Evolutionary conservation across 2,888 invertebrate genomes (phyloP), one percentile per base, ranked within the genome.

Genomic region (Macrophya annulata): DNA sequence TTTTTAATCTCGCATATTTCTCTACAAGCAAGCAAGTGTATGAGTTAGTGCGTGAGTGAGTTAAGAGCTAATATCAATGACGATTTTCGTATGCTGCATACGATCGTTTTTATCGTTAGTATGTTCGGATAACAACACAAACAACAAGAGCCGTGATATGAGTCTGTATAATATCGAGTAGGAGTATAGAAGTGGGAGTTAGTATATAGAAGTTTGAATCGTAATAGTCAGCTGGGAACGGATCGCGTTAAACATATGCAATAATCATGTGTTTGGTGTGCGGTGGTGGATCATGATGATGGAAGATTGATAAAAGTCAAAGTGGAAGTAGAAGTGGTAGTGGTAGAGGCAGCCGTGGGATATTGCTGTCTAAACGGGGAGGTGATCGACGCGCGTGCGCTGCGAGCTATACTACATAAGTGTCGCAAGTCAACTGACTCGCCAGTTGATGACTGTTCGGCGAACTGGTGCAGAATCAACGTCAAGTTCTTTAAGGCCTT

Each of bases 401-500:
- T 89, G 87, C 88, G 88, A 88, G 87, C 87, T 88, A 89, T 90
- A 91, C 89, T 90, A 91, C 90, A 92, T 92, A 92, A 92, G 90
- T 91, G 90, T 90, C 90, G 92, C 89, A 87, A 87, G 89, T 62
- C 40, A 59, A 81, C 81, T 21, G 81, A 81, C 37, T 62, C 65
- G 81, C 62, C 81, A 81, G 81, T 81, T 81, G 81, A 81, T 81
- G 81, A 81, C 62, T 62, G 81, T 81, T 81, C 65, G 62, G 81
- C 81, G 43, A 40, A 62, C 62, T 43, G n/a, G 65, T 65, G 81
- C 4, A 65, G 25, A 45, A 81, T 81, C 37, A 43, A 55, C 77
- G 51, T 37, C 48, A 48, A 77, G 37, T 77, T 51, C 21, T 74
- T 45, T 25, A 74, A 74, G 10, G 45, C 72, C 10, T 43, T 74